Conservation (phyloP, 2,888 invertebrate species). For the Yponomeuta evonymella region DNA sequence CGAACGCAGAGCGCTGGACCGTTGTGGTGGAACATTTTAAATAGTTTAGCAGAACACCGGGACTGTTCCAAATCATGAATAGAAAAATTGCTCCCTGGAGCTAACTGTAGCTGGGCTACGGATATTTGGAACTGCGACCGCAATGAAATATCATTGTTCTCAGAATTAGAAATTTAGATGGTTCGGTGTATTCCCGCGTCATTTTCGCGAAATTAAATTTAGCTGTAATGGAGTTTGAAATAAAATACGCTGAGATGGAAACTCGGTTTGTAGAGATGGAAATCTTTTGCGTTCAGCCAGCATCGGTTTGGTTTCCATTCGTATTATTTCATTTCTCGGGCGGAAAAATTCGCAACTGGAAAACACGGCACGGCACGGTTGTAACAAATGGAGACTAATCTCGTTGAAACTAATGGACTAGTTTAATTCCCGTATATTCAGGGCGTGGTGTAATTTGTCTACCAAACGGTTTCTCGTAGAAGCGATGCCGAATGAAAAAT, state of each 20-base stretch:
- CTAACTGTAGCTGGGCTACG: too few relatives aligned
- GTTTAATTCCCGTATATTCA: slow-evolving; percentile 1
- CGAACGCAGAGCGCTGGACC: not conserved
- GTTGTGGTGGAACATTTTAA: not conserved
- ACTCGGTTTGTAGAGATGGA: not conserved
- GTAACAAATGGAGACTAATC: not conserved
- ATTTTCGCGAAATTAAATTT: too few relatives aligned
- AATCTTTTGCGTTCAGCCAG: not conserved
- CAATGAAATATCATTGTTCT: too few relatives aligned
- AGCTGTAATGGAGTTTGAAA: too few relatives aligned
- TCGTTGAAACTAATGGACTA: slow-evolving; percentile 3
- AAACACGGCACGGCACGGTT: not conserved
- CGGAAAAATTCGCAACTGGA: not conserved
- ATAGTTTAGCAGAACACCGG: not conserved
- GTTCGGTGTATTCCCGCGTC: too few relatives aligned
- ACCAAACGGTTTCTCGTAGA: not conserved
- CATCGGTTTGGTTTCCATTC: not conserved
- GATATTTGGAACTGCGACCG: too few relatives aligned
- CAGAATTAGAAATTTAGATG: too few relatives aligned
- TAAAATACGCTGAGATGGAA: too few relatives aligned
- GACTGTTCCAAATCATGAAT: not conserved
- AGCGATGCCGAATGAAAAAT: not conserved
- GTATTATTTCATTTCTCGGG: not conserved
- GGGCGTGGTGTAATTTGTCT: slow-evolving; percentile 2
- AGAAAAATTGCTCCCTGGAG: not conserved